These are phyloP conservation scores for Drosophila jambulina DNA, from an alignment of 1,140 invertebrate species.

Conservation along the genomic window DNA sequence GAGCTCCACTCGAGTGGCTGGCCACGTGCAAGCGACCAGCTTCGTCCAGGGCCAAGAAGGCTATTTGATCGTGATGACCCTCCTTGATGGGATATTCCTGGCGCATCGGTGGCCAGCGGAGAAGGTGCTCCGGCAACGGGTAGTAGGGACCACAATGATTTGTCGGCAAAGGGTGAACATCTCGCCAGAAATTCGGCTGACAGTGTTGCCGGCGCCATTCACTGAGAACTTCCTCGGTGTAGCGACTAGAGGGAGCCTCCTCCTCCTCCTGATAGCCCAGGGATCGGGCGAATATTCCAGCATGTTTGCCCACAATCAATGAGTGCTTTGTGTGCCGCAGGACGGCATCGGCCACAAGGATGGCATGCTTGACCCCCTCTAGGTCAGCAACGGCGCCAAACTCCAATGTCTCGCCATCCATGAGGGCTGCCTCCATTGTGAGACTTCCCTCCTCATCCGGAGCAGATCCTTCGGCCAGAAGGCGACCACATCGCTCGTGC, in stretches of 20 bases:
- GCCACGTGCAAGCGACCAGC: slow-evolving; percentile 28
- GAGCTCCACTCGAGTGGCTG: slow-evolving; percentile 33
- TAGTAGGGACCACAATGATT: slow-evolving; percentile 9
- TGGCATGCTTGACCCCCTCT: slow-evolving; percentile 8
- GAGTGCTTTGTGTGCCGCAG: slow-evolving; percentile 13
- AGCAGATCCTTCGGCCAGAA: slow-evolving; percentile 5
- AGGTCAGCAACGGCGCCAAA: slow-evolving; percentile 25
- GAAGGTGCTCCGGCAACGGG: slow-evolving; percentile 1
- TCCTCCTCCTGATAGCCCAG: slow-evolving; percentile 13
- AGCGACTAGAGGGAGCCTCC: background rate
- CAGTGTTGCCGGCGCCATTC: background rate
- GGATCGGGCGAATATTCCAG: slow-evolving; percentile 8
- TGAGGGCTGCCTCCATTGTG: slow-evolving; percentile 23
- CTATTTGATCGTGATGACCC: slow-evolving; percentile 43
- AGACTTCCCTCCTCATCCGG: slow-evolving; percentile 15
- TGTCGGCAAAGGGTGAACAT: background rate
- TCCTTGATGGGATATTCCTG: slow-evolving; percentile 37
- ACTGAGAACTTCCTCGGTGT: background rate
- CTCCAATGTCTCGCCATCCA: slow-evolving; percentile 9
- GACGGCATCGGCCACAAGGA: slow-evolving; percentile 22
- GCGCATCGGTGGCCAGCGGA: background rate
- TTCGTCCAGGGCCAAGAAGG: slow-evolving; percentile 25
- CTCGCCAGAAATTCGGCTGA: slow-evolving; percentile 38
- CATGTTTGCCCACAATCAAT: slow-evolving; percentile 11
- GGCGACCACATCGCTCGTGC: slow-evolving; percentile 17